Conservation (phyloP, 2,113 vertebrate species). For the Carassius auratus region DNA sequence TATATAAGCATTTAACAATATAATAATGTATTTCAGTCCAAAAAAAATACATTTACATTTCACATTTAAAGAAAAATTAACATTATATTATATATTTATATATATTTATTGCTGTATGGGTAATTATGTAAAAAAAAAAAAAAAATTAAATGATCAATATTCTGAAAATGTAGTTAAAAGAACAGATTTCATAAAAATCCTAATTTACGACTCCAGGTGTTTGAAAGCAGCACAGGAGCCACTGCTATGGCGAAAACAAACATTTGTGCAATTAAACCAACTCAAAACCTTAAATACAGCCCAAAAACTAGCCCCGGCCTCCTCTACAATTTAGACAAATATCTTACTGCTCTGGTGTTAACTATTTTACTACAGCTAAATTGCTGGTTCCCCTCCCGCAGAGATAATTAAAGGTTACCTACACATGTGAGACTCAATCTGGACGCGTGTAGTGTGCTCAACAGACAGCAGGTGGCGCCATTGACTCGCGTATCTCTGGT, state of each 20-base stretch:
- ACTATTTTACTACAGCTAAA: background rate
- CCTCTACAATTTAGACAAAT: background rate
- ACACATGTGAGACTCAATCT: background rate
- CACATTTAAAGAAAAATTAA: no score
- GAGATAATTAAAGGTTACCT: background rate
- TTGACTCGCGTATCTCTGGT: background rate
- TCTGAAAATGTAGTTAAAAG: background rate
- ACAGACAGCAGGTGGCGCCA: background rate
- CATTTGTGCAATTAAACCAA: background rate
- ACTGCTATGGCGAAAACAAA: background rate
- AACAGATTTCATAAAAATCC: background rate
- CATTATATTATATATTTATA: no score
- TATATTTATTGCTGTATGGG: no score
- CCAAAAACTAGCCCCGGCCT: background rate
- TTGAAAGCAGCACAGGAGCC: background rate
- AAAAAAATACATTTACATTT: no score
- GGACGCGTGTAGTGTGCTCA: background rate
- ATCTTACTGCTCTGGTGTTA: background rate
- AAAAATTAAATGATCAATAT: background rate
- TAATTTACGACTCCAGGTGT: background rate
- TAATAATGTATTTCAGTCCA: no score
- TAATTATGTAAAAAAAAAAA: no score
- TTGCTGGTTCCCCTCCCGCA: background rate
- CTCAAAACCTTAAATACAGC: background rate
- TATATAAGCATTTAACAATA: no score